phyloP scores from a whole-genome alignment of 2,888 invertebrate species.

The Drosophila diplacantha region DNA sequence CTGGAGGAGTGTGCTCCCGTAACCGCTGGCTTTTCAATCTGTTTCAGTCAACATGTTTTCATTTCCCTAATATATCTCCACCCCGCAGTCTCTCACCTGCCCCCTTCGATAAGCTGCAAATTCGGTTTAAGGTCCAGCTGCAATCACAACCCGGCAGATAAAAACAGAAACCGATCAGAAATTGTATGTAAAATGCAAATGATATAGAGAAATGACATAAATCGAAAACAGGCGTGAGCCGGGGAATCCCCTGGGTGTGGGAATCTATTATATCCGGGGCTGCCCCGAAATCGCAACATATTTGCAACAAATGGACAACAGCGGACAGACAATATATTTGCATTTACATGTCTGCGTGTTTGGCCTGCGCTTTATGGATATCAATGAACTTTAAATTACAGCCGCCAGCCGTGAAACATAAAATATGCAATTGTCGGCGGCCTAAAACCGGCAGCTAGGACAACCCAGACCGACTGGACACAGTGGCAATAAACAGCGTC shows the following conservation, averaged over 20 bases:
- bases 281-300: conserved; percentile 51
- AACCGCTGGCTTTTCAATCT: conserved; percentile 8
- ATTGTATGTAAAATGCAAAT: conserved; percentile 68
- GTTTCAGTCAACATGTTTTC: conserved; percentile 24
- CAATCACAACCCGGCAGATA: conserved; percentile 54
- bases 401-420: conserved; percentile 48
- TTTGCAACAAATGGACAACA: conserved; percentile 51
- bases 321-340: conserved; percentile 44
- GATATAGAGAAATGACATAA: conserved; percentile 56
- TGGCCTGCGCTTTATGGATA: conserved; percentile 65
- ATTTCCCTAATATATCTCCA: conserved; percentile 19
- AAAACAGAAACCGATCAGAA: conserved; percentile 35
- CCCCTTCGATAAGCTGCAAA: conserved; percentile 1
- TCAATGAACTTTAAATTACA: conserved; percentile 71
- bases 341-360: conserved; percentile 36
- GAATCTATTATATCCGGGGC: conserved; percentile 30
- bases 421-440: conserved; percentile 56
- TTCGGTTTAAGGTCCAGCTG: conserved; percentile 23
- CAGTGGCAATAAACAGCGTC: conserved; percentile 53
- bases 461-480: conserved; percentile 26
- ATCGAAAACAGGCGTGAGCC: conserved; percentile 39
- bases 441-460: conserved; percentile 50
- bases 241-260: conserved; percentile 2
- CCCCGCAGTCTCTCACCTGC: not conserved
- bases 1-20: not conserved